Conservation (phyloP, 1,140 invertebrate genomes). For the Drosophila lini region DNA sequence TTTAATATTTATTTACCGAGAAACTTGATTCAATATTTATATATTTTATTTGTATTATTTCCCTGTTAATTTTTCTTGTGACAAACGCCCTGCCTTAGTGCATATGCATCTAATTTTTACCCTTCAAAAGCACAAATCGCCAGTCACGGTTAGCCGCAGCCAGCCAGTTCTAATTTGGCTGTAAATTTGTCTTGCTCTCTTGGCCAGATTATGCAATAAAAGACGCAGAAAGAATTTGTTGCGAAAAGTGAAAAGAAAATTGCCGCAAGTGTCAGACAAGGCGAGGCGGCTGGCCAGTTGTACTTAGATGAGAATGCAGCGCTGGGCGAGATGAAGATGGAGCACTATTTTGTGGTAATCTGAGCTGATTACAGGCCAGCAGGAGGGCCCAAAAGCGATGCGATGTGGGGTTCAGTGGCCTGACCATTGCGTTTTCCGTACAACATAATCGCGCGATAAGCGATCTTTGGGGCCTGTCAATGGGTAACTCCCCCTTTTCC, state of each 20-base stretch:
- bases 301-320: slow-evolving; percentile 2
- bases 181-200: slow-evolving; percentile 77
- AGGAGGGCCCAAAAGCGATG: slow-evolving; percentile 27
- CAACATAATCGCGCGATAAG: slow-evolving; percentile 80
- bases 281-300: slow-evolving; percentile 12
- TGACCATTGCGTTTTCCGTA: slow-evolving; percentile 51
- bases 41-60: background rate
- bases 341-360: slow-evolving; percentile 56
- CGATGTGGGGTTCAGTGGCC: slow-evolving; percentile 58
- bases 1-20: background rate
- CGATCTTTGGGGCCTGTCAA: slow-evolving; percentile 75
- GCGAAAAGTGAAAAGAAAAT: slow-evolving; percentile 78
- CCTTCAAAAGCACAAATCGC: slow-evolving; percentile 37
- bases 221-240: slow-evolving; percentile 54
- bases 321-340: slow-evolving; percentile 25
- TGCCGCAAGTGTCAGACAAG: slow-evolving; percentile 67
- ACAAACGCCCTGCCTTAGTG: slow-evolving; percentile 1
- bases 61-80: background rate
- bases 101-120: background rate
- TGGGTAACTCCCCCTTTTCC: slow-evolving; percentile 55
- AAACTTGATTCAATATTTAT: background rate
- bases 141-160: slow-evolving; percentile 67
- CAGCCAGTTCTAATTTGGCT: slow-evolving; percentile 77
- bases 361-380: slow-evolving; percentile 61
- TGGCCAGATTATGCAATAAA: slow-evolving; percentile 76